Conservation (phyloP, 2,888 invertebrate genomes). For the Apeira syringaria region DNA sequence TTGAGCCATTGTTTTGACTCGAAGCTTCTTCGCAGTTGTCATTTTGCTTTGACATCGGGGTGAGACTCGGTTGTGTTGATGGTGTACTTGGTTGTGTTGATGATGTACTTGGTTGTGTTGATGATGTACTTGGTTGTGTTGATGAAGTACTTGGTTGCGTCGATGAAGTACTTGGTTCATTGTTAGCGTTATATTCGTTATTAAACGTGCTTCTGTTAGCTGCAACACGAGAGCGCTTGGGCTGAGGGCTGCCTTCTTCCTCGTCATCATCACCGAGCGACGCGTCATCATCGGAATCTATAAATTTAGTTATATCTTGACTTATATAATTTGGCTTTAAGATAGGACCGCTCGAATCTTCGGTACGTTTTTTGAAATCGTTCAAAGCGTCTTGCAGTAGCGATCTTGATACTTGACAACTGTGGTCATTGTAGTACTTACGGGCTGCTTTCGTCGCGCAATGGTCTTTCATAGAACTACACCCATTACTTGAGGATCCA, state of each 20-base stretch:
- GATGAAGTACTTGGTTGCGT: neutral
- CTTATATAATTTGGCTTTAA: neutral
- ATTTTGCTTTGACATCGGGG: too few species aligned
- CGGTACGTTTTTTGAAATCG: constrained; percentile 2
- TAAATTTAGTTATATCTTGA: neutral
- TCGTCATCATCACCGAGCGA: constrained; percentile 6
- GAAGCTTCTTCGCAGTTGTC: too few species aligned
- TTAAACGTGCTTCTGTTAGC: neutral
- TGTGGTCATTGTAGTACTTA: constrained; percentile 1
- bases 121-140: neutral
- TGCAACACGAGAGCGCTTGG: neutral
- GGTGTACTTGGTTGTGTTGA: neutral
- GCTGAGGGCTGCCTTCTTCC: neutral
- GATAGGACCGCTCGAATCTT: neutral
- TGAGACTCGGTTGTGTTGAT: too few species aligned
- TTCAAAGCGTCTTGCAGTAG: neutral
- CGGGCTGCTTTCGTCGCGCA: neutral
- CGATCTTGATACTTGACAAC: neutral
- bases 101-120: neutral
- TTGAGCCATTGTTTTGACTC: too few species aligned
- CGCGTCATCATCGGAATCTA: neutral
- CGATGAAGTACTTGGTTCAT: neutral
- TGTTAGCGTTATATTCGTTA: neutral
- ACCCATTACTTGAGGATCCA: neutral
- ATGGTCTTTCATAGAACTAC: too few species aligned